A percentile compares a stretch with the other conserved stretches of the same genome.
Conservation (phyloP, 2,113 vertebrate genomes). For the Tetrax tetrax region DNA sequence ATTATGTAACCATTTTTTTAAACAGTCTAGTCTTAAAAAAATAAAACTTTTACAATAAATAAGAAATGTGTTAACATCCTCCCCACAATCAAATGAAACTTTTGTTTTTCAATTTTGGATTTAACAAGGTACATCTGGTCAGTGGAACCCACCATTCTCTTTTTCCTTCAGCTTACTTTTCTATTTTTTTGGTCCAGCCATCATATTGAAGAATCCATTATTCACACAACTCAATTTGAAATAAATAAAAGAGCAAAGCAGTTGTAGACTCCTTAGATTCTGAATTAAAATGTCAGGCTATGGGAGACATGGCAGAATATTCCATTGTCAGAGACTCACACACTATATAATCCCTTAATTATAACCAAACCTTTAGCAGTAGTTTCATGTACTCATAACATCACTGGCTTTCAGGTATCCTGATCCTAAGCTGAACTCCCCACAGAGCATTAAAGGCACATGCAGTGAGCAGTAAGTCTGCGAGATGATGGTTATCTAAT, state of each 20-base stretch:
- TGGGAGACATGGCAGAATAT: neutral
- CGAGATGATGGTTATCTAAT: neutral
- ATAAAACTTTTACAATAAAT: neutral
- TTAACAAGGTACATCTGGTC: neutral
- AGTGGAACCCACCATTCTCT: neutral
- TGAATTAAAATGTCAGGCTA: conserved; percentile 36
- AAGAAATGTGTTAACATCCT: neutral
- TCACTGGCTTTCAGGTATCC: conserved; percentile 17
- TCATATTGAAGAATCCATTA: conserved; percentile 27
- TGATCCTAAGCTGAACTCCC: conserved; percentile 1
- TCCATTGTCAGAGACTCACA: neutral
- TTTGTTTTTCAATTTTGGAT: neutral
- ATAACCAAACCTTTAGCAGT: conserved; percentile 43
- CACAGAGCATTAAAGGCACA: conserved; percentile 12
- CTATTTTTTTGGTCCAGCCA: neutral
- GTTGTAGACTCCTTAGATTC: conserved; percentile 2
- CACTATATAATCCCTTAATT: neutral
- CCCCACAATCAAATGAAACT: neutral
- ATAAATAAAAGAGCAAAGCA: conserved; percentile 39
- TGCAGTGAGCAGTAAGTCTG: neutral
- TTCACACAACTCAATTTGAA: conserved; percentile 17
- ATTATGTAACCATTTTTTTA: neutral
- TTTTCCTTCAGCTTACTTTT: neutral
- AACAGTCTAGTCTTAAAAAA: neutral
- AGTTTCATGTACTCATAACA: conserved; percentile 19